A percentile compares a stretch with the other conserved stretches of the same genome.
Conservation (phyloP, 2,113 vertebrate genomes). For the Aspidoscelis tigris region DNA sequence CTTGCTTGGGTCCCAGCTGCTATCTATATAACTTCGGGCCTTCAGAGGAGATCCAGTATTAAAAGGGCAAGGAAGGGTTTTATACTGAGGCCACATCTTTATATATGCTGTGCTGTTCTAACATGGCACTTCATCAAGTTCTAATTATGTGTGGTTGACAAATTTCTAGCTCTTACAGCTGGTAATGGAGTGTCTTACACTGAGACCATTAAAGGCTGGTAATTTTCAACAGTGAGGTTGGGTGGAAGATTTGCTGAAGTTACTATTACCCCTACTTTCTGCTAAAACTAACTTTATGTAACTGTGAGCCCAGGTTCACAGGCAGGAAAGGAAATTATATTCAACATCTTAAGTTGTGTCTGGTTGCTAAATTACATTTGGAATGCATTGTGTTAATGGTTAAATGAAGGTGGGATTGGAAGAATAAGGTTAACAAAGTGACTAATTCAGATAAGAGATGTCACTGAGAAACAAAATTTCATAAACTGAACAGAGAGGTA, state of each 20-base stretch:
- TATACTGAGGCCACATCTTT: constrained; percentile 18
- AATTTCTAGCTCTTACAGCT: constrained; percentile 49
- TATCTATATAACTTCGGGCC: constrained; percentile 16
- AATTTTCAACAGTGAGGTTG: constrained; percentile 34
- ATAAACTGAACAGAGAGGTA: constrained; percentile 21
- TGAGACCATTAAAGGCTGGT: constrained; percentile 33
- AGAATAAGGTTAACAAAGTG: constrained; percentile 65
- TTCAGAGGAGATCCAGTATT: background rate
- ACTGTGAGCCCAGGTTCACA: constrained; percentile 58
- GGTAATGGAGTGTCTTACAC: constrained; percentile 52
- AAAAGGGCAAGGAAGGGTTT: constrained; percentile 7
- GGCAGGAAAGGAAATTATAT: constrained; percentile 62
- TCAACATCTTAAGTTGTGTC: constrained; percentile 49
- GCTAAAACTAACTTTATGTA: constrained; percentile 50
- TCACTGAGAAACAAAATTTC: constrained; percentile 36
- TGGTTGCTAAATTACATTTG: constrained; percentile 69
- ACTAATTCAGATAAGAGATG: constrained; percentile 59
- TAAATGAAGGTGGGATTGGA: constrained; percentile 55
- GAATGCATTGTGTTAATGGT: constrained; percentile 54
- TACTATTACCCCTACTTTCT: constrained; percentile 30
- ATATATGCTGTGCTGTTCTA: constrained; percentile 18
- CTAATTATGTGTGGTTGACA: constrained; percentile 46
- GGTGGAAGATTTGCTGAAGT: constrained; percentile 43
- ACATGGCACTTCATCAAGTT: constrained; percentile 32
- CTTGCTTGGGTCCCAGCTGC: background rate